Evolutionary conservation across 2,797 vertebrate genomes (phyloP).

Genomic region (Oreonectes daqikongensis): DNA sequence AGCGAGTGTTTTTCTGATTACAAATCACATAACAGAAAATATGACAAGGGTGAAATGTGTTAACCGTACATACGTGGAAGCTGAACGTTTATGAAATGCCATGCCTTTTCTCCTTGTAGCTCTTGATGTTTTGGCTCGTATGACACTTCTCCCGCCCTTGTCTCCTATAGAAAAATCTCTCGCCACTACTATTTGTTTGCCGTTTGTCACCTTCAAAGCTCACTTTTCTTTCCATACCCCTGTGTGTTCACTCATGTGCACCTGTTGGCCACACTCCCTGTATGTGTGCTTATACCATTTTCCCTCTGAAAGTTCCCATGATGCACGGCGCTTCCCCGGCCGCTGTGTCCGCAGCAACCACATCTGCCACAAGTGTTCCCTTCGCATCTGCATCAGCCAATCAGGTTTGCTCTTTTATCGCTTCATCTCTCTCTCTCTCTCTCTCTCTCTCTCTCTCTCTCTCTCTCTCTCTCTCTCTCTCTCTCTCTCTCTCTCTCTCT

Average conservation of each 20-base stretch:
- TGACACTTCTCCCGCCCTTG: constrained; percentile 23
- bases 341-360: constrained; percentile 93
- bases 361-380: constrained; percentile 95
- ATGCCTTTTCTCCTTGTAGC: constrained; percentile 27
- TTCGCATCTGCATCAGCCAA: constrained; percentile 97
- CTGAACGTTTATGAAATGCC: constrained; percentile 30
- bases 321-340: constrained; percentile 96
- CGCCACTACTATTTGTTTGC: constrained; percentile 26
- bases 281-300: constrained; percentile 90
- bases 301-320: constrained; percentile 97
- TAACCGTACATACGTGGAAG: neutral
- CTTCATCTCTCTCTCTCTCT: too few species aligned
- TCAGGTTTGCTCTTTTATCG: constrained; percentile 94
- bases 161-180: constrained; percentile 19
- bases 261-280: constrained; percentile 83
- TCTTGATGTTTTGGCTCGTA: constrained; percentile 25
- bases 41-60: neutral
- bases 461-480: constrained; percentile 37
- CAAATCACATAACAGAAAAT: constrained; percentile 6
- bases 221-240: constrained; percentile 31
- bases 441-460: constrained; percentile 30
- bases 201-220: constrained; percentile 24
- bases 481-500: constrained; percentile 39
- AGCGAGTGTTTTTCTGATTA: neutral
- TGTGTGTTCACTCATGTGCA: constrained; percentile 66